Evolutionary conservation across 2,797 vertebrate genomes (phyloP).

Genomic region (Meriones psammophilus): DNA sequence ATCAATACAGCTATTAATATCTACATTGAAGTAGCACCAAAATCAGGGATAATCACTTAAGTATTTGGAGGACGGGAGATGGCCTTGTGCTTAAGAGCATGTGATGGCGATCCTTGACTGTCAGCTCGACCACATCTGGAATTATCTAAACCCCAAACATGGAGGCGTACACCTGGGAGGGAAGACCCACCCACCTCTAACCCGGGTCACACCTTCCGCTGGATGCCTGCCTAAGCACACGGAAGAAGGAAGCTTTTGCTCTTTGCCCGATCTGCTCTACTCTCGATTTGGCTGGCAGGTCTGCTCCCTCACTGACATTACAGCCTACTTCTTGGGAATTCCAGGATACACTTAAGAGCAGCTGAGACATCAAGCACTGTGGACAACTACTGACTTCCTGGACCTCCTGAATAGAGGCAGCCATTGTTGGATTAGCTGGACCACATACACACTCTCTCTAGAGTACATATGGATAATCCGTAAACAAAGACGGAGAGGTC

Average conservation of each 20-base stretch:
- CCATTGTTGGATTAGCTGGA: background rate
- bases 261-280: background rate
- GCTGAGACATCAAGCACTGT: background rate
- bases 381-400: no score
- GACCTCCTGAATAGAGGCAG: no score
- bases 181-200: background rate
- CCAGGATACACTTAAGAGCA: background rate
- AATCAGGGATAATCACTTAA: background rate
- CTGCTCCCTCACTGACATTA: background rate
- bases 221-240: background rate
- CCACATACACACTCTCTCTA: no score
- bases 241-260: background rate
- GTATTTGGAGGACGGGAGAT: background rate
- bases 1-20: conserved; percentile 30
- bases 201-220: background rate
- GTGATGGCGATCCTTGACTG: background rate
- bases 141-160: background rate
- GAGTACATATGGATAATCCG: background rate
- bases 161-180: background rate
- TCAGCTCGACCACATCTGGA: background rate
- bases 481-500: background rate
- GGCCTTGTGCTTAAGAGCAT: background rate
- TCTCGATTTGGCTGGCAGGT: background rate
- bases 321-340: background rate
- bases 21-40: conserved; percentile 11